Evolutionary conservation across 2,113 vertebrate species (phyloP).

Genomic region (Brachirus orientalis): DNA sequence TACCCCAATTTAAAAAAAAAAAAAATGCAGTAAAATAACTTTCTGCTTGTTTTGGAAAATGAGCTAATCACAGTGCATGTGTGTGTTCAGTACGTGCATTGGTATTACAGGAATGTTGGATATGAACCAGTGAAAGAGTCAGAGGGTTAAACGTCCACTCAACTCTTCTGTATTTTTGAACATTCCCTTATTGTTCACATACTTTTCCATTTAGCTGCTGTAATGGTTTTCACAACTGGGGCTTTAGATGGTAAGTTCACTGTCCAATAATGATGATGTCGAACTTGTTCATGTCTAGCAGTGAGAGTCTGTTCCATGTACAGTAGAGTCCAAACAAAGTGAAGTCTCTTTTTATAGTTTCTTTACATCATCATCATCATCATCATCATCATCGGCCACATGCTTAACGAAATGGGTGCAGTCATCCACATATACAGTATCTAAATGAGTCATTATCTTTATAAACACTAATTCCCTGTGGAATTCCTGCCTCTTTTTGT

Average conservation of each 20-base stretch:
- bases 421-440: constrained; percentile 33
- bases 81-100: background rate
- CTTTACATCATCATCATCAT: background rate
- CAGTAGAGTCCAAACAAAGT: no score
- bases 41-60: background rate
- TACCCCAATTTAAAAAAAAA: no score
- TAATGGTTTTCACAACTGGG: no score
- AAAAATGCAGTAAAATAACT: no score
- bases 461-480: constrained; percentile 55
- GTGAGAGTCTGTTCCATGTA: no score
- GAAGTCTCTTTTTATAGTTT: no score
- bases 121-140: constrained; percentile 15
- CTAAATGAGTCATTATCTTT: constrained; percentile 46
- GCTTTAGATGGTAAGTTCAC: no score
- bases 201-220: background rate
- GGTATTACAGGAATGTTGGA: constrained; percentile 30
- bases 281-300: no score
- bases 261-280: no score
- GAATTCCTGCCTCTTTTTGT: constrained; percentile 54
- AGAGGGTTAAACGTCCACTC: constrained; percentile 3
- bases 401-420: constrained; percentile 7
- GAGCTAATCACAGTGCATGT: background rate
- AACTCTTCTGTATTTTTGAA: background rate
- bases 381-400: background rate
- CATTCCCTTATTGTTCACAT: background rate